These are phyloP conservation scores for Lagopus leucura DNA, from an alignment of 2,113 vertebrate genomes.

Conservation along the genomic window DNA sequence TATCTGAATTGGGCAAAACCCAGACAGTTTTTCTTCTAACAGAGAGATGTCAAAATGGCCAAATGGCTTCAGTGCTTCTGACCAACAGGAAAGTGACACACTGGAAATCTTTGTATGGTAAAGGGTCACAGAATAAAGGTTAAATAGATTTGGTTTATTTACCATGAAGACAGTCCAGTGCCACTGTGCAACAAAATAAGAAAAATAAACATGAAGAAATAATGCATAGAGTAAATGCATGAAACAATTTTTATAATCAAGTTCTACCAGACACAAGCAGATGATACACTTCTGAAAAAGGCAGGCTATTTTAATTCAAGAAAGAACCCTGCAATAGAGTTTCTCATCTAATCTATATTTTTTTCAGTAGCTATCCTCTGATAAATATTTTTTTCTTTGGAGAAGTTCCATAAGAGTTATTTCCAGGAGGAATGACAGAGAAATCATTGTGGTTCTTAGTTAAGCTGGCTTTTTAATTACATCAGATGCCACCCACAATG, in stretches of 20 bases:
- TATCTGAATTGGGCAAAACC: not conserved
- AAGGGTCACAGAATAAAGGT: not conserved
- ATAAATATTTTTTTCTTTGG: not conserved
- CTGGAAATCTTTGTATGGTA: not conserved
- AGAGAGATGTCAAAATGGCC: not conserved
- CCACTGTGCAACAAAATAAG: not conserved
- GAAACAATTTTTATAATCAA: not conserved
- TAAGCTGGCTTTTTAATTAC: not conserved
- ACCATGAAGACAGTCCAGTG: not conserved
- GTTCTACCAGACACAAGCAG: not conserved
- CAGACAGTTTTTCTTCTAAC: not conserved
- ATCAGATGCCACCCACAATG: not conserved
- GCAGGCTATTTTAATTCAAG: not conserved
- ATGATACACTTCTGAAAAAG: not conserved
- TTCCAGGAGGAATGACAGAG: not conserved
- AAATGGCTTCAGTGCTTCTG: not conserved
- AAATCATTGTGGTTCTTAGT: not conserved
- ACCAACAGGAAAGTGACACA: not conserved
- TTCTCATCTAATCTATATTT: not conserved
- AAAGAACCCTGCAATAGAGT: not conserved
- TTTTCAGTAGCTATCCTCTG: not conserved
- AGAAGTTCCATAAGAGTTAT: not conserved
- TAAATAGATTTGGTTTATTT: not conserved
- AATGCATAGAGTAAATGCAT: not conserved
- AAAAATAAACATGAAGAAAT: not conserved